Conservation (phyloP, 2,797 vertebrate genomes). For the Acrocephalus scirpaceus region DNA sequence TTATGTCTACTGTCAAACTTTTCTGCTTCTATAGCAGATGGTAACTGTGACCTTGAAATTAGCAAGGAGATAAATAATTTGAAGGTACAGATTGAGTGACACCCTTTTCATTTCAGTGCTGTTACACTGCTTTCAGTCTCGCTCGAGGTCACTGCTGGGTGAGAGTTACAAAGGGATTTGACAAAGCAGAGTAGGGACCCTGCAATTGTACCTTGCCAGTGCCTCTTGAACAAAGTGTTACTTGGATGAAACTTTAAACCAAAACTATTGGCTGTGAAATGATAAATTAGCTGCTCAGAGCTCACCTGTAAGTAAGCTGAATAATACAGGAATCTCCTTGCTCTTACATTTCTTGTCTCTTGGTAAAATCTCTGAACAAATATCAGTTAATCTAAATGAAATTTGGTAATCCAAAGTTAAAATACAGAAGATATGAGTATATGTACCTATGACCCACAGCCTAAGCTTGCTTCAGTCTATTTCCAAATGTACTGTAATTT, state of each 20-base stretch:
- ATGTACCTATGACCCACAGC: background rate
- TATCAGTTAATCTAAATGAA: constrained; percentile 13
- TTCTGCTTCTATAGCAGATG: background rate
- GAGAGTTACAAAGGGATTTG: constrained; percentile 33
- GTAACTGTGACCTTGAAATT: constrained; percentile 32
- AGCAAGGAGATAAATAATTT: background rate
- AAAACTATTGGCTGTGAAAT: background rate
- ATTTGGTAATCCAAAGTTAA: background rate
- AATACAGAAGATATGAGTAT: background rate
- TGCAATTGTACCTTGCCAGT: background rate
- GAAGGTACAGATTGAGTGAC: constrained; percentile 38
- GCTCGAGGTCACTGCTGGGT: constrained; percentile 39
- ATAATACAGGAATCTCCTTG: background rate
- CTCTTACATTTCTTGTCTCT: constrained; percentile 32
- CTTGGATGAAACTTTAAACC: constrained; percentile 40
- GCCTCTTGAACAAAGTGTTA: constrained; percentile 12
- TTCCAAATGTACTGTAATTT: constrained; percentile 2
- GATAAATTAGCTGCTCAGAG: background rate
- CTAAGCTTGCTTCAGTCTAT: background rate
- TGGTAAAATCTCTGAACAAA: constrained; percentile 48
- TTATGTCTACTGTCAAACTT: background rate
- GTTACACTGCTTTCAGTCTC: background rate
- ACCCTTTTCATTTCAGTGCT: constrained; percentile 57
- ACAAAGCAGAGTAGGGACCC: constrained; percentile 1
- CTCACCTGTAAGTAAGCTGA: background rate